A percentile compares a stretch with the other conserved stretches of the same genome.
phyloP scores from a whole-genome alignment of 1,140 invertebrate species.

The Steinernema feltiae region DNA sequence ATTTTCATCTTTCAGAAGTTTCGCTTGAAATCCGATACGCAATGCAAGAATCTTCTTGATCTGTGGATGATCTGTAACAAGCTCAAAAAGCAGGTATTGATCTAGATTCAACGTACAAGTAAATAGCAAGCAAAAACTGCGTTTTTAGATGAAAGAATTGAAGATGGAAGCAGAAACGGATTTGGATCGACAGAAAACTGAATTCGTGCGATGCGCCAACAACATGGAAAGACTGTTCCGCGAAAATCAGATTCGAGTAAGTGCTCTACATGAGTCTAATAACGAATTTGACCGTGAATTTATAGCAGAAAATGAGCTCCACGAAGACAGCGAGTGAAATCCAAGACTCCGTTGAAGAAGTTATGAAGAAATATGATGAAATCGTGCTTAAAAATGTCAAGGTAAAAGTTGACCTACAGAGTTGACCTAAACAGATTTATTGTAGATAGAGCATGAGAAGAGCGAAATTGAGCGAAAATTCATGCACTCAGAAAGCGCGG shows the following conservation, averaged over 20 bases:
- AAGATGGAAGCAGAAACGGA: background rate
- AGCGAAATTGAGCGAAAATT: background rate
- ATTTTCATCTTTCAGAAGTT: background rate
- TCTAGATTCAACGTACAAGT: no score
- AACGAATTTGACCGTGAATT: background rate
- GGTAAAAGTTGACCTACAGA: background rate
- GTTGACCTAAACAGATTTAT: background rate
- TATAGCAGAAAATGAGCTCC: background rate
- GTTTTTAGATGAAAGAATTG: background rate
- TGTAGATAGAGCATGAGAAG: background rate
- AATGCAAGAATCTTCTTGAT: background rate
- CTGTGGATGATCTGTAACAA: slow-evolving; percentile 2
- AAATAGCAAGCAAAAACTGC: no score
- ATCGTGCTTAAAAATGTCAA: background rate
- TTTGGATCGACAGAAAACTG: background rate
- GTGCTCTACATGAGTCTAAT: background rate
- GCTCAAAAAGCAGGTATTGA: slow-evolving; percentile 1
- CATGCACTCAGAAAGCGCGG: background rate
- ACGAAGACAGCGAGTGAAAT: background rate
- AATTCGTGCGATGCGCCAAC: background rate
- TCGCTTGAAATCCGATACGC: background rate
- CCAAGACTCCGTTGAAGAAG: background rate
- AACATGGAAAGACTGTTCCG: background rate
- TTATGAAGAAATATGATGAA: slow-evolving; percentile 2
- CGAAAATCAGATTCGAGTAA: background rate